Evolutionary conservation across 2,113 vertebrate genomes (phyloP), one percentile per base, ranked within the genome.

Genomic region (Ptilonorhynchus violaceus): DNA sequence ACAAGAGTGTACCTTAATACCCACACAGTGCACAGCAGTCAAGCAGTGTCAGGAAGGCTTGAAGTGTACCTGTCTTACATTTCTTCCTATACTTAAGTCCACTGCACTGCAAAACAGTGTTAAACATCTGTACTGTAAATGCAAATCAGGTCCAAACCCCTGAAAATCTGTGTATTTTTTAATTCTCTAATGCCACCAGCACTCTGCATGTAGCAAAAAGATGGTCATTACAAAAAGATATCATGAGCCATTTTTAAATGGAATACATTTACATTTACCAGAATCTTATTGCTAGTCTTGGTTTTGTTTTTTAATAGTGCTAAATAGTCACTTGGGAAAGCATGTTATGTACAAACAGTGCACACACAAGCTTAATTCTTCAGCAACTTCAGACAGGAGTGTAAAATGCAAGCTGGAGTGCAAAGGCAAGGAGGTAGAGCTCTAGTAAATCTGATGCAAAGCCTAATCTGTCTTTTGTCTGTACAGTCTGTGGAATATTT

Each of bases 291-390:
- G 59, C 27, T 70, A 83, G 67, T 83, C 79, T 85, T 90, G 47
- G 50, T 63, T 89, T 85, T 80, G 52, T 47, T 86, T 95, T 88
- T 90, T 63, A 88, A 86, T 76, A 63, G 85, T 56, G 63, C 70
- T 83, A 94, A 93, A 93, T 25, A 92, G 82, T 94, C 96, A 90
- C 79, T 88, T 83, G 88, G 92, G 78, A 96, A 90, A 94, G 90
- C 64, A 67, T 41, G 78, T 77, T 90, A 80, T 47, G 52, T 90
- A 92, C 59, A 84, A 85, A 80, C 42, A 90, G 67, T 67, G 59
- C 79, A 88, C 67, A 92, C n/a, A 78, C 44, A 86, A 83, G 63
- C 64, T 93, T 92, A 88, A 89, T 88, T 96, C 93, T 92, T 88
- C 63, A 86, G 81, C 50, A 94, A n/a, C 93, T 96, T 96, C 82